phyloP scores from a whole-genome alignment of 2,888 invertebrate species.

The Thereva nobilitata region DNA sequence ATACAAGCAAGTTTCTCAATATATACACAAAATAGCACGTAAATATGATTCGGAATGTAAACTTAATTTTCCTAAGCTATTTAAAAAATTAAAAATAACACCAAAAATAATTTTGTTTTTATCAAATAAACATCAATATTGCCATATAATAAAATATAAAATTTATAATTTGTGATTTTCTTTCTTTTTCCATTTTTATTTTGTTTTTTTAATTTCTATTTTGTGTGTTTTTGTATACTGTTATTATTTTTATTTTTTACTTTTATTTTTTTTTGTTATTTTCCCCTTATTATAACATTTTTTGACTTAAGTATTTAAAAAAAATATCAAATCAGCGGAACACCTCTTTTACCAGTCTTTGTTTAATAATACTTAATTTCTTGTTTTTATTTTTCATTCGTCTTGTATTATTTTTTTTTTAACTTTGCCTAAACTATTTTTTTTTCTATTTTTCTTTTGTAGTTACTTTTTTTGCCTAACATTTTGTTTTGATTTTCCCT shows the following conservation, averaged over 20 bases:
- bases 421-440: slow-evolving; percentile 2
- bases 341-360: slow-evolving; percentile 60
- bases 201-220: slow-evolving; percentile 11
- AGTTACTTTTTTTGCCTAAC: slow-evolving; percentile 26
- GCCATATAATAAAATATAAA: too few relatives aligned
- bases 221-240: slow-evolving; percentile 7
- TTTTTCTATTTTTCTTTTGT: slow-evolving; percentile 23
- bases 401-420: slow-evolving; percentile 19
- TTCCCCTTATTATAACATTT: slow-evolving; percentile 17
- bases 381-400: slow-evolving; percentile 22
- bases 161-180: not conserved
- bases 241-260: slow-evolving; percentile 6
- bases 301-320: not conserved
- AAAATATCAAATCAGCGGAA: slow-evolving; percentile 52
- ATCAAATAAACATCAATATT: too few relatives aligned
- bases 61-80: too few relatives aligned
- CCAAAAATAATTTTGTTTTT: too few relatives aligned
- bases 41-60: too few relatives aligned
- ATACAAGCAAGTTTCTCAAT: too few relatives aligned
- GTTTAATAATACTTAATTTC: slow-evolving; percentile 45
- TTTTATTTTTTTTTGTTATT: slow-evolving; percentile 31
- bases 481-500: slow-evolving; percentile 34
- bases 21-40: too few relatives aligned
- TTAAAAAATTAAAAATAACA: too few relatives aligned
- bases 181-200: slow-evolving; percentile 11